phyloP scores from a whole-genome alignment of 2,113 vertebrate species.

The Tor tambroides region DNA sequence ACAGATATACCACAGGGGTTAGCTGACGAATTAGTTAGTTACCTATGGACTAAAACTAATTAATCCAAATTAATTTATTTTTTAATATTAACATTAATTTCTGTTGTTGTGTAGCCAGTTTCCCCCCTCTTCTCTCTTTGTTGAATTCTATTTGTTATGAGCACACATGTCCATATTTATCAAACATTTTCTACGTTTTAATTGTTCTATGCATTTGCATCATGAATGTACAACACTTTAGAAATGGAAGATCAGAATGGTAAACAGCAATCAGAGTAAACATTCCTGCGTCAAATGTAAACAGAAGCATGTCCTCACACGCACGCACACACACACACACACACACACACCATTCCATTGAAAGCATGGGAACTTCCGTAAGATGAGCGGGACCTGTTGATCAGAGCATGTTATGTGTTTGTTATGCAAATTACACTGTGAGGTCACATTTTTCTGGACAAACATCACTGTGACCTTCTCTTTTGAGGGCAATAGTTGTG shows the following conservation, averaged over 20 bases:
- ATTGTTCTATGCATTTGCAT: too few species aligned
- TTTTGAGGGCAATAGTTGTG: not conserved
- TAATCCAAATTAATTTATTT: too few species aligned
- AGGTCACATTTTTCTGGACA: not conserved
- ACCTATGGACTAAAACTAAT: too few species aligned
- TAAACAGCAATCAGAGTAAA: not conserved
- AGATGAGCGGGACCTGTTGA: not conserved
- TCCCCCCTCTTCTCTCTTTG: too few species aligned
- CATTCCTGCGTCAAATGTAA: not conserved
- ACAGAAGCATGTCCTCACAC: not conserved
- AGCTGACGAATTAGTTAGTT: not conserved
- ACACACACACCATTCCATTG: too few species aligned
- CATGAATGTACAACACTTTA: too few species aligned
- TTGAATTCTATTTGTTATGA: too few species aligned
- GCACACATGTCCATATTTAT: too few species aligned
- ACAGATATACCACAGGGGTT: not conserved
- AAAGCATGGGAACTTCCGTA: not conserved
- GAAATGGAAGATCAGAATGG: not conserved
- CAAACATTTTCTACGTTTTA: too few species aligned
- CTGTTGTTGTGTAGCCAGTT: too few species aligned
- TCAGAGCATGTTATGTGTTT: not conserved
- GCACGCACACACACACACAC: too few species aligned
- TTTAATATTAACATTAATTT: too few species aligned
- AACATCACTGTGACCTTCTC: not conserved
- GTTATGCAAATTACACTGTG: not conserved